These are phyloP conservation scores for Cinclus cinclus DNA, from an alignment of 2,113 vertebrate genomes.

Conservation along the genomic window DNA sequence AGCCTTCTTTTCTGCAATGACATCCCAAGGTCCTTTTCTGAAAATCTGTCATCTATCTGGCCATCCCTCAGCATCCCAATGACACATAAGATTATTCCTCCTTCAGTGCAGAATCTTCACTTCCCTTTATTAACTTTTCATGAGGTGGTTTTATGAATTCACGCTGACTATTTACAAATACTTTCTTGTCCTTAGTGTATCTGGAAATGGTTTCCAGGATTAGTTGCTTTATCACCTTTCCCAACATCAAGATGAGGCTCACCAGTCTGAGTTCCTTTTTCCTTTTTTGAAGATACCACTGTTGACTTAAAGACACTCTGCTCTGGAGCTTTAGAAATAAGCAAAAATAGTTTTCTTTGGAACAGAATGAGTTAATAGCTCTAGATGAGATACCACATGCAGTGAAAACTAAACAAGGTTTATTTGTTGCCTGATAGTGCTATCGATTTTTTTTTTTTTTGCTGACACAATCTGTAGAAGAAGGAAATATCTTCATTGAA, in stretches of 20 bases:
- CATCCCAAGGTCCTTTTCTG: background rate
- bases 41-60: background rate
- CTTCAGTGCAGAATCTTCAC: background rate
- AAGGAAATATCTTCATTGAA: background rate
- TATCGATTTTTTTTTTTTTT: background rate
- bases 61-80: rapidly evolving
- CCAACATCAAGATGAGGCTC: background rate
- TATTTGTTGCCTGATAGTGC: background rate
- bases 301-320: background rate
- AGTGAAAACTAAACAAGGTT: background rate
- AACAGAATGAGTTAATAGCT: background rate
- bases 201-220: background rate
- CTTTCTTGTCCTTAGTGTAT: background rate
- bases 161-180: background rate
- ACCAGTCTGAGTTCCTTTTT: background rate
- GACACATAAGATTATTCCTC: background rate
- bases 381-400: background rate
- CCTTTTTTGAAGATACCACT: background rate
- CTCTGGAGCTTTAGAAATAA: background rate
- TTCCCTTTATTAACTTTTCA: background rate
- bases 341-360: background rate
- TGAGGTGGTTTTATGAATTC: background rate
- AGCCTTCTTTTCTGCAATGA: background rate
- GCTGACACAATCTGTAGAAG: background rate
- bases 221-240: background rate